Conservation (phyloP, 2,888 invertebrate genomes). For the Protula sp. region DNA sequence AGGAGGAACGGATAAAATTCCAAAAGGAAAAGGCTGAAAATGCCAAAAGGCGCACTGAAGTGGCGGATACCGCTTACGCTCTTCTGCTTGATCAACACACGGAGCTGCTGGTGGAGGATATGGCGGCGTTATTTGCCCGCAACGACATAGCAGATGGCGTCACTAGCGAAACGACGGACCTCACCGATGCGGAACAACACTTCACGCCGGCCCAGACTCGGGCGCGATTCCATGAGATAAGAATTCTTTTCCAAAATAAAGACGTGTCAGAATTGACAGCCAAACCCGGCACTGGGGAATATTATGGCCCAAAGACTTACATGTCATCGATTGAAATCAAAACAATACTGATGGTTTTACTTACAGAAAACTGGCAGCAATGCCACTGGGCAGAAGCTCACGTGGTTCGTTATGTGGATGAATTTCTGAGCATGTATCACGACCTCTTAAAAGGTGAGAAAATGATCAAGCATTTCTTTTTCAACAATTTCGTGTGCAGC, state of each 20-base stretch:
- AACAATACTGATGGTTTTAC: not conserved
- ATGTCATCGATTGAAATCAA: not conserved
- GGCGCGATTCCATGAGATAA: no score
- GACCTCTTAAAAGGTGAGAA: not conserved
- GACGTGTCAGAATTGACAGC: not conserved
- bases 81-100: no score
- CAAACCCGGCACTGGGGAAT: not conserved
- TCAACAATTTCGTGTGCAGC: not conserved
- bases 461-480: not conserved
- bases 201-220: no score
- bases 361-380: not conserved
- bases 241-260: not conserved
- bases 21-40: no score
- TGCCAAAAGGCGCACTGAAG: no score
- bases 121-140: no score
- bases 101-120: no score
- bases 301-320: not conserved
- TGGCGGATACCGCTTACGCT: no score
- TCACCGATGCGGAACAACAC: no score
- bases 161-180: no score
- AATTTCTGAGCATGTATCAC: not conserved
- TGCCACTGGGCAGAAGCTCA: not conserved
- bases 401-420: not conserved
- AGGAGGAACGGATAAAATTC: not conserved
- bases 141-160: no score